Base-by-base conservation (phyloP, 2,113 vertebrate genomes). In the Parotia lawesii region DNA sequence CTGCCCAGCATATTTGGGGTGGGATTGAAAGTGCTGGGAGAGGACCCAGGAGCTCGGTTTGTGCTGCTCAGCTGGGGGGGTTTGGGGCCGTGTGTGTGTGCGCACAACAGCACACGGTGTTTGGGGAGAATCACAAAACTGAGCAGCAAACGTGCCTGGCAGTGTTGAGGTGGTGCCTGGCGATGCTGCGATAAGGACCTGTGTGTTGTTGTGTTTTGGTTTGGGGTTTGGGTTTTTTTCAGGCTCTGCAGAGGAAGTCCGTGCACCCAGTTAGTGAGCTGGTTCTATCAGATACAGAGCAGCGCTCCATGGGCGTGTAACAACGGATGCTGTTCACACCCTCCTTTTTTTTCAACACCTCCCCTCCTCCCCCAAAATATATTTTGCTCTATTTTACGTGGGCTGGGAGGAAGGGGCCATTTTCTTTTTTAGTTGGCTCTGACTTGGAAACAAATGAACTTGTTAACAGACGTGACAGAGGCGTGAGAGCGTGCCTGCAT, bases 281-380 rank as follows among this genome's bases (percentile, higher is more conserved):
- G 87, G 42, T 79, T 65, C 9, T 84, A 90, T 97, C 96, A 95
- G 95, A 93, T 95, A 78, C 75, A 91, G 60, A 94, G 75, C 91
- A 65, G 45, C 37, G 82, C 92, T 94, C 93, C 76, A 82, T 70
- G 95, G 96, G 92, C 7, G 94, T 96, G 95, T 80, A 86, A 83
- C 87, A 97, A 93, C 96, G 93, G 96, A 97, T 96, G 95, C 96
- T 92, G 93, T 81, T 96, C 95, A 95, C 96, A 96, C 94, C 95
- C 92, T 96, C 87, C 5, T 71, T 71, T 91, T 89, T 82, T 88
- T 85, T 92, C 72, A 71, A 91, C 89, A 88, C 90, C 94, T 77
- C 82, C 70, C 78, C 95, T 78, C 92, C 87, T 79, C 87, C 86
- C 93, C 86, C 73, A 66, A 87, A 97, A 93, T 93, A 95, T 64